These are phyloP conservation scores for Barnardius zonarius DNA, from an alignment of 2,113 vertebrate species.

Conservation along the genomic window DNA sequence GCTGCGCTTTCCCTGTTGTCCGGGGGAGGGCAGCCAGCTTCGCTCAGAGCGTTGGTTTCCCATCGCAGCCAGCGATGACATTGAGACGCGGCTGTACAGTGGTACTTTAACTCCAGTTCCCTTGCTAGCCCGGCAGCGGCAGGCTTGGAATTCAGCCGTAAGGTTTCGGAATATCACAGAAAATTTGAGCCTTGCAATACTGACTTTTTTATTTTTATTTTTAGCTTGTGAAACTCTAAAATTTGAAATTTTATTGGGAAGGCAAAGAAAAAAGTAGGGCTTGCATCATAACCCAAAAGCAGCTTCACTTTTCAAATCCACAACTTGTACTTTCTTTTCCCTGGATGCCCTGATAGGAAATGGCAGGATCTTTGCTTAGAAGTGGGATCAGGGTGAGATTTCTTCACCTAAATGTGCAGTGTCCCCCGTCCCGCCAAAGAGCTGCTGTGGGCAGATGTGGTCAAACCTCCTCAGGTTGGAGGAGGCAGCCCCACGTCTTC, in stretches of 20 bases:
- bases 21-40: not conserved
- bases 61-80: fast-evolving
- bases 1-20: not conserved
- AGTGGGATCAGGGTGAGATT: not conserved
- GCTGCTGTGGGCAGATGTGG: not conserved
- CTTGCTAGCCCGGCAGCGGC: not conserved
- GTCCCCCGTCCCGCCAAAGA: not conserved
- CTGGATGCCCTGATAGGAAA: not conserved
- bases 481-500: not conserved
- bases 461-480: not conserved
- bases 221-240: not conserved
- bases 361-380: not conserved
- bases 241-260: not conserved
- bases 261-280: not conserved
- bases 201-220: not conserved
- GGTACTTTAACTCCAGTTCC: not conserved
- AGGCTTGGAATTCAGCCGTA: not conserved
- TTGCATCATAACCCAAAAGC: not conserved
- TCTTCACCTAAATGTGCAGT: not conserved
- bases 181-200: not conserved
- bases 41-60: not conserved
- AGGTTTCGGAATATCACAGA: not conserved
- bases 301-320: not conserved
- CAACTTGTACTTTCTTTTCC: not conserved
- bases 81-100: not conserved